A percentile compares a stretch with the other conserved stretches of the same genome.
phyloP scores from a whole-genome alignment of 2,113 vertebrate genomes.

The Zosterops hypoxanthus region DNA sequence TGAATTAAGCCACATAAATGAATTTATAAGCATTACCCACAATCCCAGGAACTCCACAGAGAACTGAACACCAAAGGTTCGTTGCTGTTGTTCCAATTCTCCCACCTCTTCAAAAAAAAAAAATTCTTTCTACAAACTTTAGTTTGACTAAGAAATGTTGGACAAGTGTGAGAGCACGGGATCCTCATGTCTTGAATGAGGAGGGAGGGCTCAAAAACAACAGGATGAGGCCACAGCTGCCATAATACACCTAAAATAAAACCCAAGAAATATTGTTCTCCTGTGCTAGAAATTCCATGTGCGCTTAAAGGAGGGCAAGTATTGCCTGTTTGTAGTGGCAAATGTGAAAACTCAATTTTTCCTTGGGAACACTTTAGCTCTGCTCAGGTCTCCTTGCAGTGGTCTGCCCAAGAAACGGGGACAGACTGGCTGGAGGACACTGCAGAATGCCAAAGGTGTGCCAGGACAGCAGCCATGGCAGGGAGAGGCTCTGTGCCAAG shows the following conservation, averaged over 20 bases:
- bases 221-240: not conserved
- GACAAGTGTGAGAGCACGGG: not conserved
- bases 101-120: not conserved
- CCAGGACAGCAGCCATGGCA: not conserved
- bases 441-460: not conserved
- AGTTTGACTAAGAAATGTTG: not conserved
- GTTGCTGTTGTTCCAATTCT: not conserved
- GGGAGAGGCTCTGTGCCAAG: not conserved
- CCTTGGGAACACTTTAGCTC: not conserved
- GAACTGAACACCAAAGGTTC: not conserved
- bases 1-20: not conserved
- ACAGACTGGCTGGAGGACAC: rapidly evolving
- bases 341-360: not conserved
- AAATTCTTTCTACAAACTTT: not conserved
- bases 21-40: not conserved
- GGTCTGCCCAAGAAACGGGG: not conserved
- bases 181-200: not conserved
- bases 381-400: not conserved
- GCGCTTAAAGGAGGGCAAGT: not conserved
- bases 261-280: not conserved
- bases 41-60: not conserved
- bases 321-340: not conserved
- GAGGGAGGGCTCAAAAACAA: not conserved
- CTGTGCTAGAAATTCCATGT: not conserved
- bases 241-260: not conserved